These are phyloP conservation scores for Zaprionus obscuricornis DNA, from an alignment of 2,888 invertebrate genomes.

Conservation along the genomic window DNA sequence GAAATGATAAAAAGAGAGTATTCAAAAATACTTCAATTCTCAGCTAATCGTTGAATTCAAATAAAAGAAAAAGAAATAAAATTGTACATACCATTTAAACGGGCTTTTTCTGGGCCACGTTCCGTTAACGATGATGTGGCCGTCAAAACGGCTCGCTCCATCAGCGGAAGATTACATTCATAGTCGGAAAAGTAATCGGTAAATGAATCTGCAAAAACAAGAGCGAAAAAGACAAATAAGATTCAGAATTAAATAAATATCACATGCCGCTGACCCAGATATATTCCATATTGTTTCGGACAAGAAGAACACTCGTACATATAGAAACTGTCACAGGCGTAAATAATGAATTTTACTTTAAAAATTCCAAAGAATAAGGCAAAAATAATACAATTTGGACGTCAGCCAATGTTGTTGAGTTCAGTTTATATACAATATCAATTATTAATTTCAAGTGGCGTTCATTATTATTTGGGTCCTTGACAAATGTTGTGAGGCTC, in stretches of 20 bases:
- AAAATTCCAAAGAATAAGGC: slow-evolving; percentile 20
- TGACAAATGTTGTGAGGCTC: slow-evolving; percentile 29
- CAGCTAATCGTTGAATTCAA: no score
- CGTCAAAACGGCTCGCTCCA: slow-evolving; percentile 88
- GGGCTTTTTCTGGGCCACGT: slow-evolving; percentile 93
- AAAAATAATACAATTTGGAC: slow-evolving; percentile 50
- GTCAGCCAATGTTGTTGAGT: slow-evolving; percentile 46
- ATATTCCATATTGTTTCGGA: slow-evolving; percentile 9
- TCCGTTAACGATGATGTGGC: slow-evolving; percentile 92
- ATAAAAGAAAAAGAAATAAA: background rate
- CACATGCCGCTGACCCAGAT: slow-evolving; percentile 47
- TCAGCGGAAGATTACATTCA: slow-evolving; percentile 92
- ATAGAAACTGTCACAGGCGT: slow-evolving; percentile 56
- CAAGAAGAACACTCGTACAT: slow-evolving; percentile 12
- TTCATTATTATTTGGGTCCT: slow-evolving; percentile 34
- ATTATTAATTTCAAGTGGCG: slow-evolving; percentile 44
- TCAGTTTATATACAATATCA: slow-evolving; percentile 30
- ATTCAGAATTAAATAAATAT: background rate
- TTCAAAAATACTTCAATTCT: no score
- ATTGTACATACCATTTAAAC: slow-evolving; percentile 90
- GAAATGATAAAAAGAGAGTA: no score
- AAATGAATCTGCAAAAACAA: slow-evolving; percentile 81
- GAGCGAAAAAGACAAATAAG: background rate
- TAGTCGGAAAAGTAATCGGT: slow-evolving; percentile 84
- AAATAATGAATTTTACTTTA: slow-evolving; percentile 58